Conservation (phyloP, 2,888 invertebrate species). For the Polymixis lichenea region DNA sequence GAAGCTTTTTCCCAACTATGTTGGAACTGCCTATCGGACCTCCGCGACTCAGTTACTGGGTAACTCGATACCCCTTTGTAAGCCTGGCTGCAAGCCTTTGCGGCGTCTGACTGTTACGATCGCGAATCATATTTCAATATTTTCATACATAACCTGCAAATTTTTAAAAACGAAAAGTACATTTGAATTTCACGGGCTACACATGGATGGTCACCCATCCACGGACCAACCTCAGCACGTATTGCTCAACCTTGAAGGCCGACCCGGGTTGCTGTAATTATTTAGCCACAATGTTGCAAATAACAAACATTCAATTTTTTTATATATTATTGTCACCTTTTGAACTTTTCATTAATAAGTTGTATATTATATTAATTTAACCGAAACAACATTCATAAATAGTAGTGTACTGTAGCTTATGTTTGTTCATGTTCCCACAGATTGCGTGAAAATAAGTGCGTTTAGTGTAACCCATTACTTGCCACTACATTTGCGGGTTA, state of each 20-base stretch:
- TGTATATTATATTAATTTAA: background rate
- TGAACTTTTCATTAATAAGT: background rate
- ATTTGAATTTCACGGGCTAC: no score
- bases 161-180: no score
- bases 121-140: no score
- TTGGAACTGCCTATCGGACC: no score
- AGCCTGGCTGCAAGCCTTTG: no score
- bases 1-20: no score
- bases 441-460: constrained; percentile 66
- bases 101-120: no score
- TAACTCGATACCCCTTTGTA: no score
- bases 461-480: constrained; percentile 70
- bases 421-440: constrained; percentile 55
- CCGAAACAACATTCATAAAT: background rate
- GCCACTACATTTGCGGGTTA: constrained; percentile 75
- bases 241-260: background rate
- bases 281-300: background rate
- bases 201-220: no score
- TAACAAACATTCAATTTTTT: background rate
- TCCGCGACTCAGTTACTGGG: no score
- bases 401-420: background rate
- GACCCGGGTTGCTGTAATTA: background rate
- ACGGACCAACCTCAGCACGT: no score
- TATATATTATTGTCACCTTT: background rate
- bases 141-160: no score